Evolutionary conservation across 2,888 invertebrate genomes (phyloP).

Genomic region (Trichogramma dendrolimi): DNA sequence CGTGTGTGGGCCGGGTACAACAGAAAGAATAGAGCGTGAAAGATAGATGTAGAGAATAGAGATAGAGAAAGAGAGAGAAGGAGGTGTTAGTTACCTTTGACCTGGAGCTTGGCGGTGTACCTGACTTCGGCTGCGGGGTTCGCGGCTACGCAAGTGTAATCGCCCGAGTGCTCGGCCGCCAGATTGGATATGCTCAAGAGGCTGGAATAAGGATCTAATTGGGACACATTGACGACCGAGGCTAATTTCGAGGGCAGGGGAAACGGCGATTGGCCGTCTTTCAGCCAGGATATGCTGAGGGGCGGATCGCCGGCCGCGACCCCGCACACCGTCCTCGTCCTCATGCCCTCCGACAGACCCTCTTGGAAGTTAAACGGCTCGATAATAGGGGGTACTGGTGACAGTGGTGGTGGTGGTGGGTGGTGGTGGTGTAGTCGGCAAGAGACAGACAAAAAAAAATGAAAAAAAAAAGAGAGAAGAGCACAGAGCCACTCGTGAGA

Average conservation of each 20-base stretch:
- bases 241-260: slow-evolving; percentile 63
- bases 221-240: slow-evolving; percentile 62
- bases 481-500: slow-evolving; percentile 58
- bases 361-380: slow-evolving; percentile 81
- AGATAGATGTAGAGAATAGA: slow-evolving; percentile 26
- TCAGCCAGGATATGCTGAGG: slow-evolving; percentile 75
- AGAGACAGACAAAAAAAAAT: background rate
- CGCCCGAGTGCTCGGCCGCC: slow-evolving; percentile 70
- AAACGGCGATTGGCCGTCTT: slow-evolving; percentile 64
- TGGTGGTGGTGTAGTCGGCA: no score
- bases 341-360: slow-evolving; percentile 76
- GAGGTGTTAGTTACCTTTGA: slow-evolving; percentile 66
- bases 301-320: slow-evolving; percentile 78
- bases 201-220: slow-evolving; percentile 73
- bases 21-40: slow-evolving; percentile 16
- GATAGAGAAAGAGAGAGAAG: slow-evolving; percentile 30
- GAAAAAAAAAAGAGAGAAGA: slow-evolving; percentile 44
- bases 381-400: slow-evolving; percentile 79
- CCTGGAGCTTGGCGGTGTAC: slow-evolving; percentile 75
- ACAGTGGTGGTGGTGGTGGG: background rate
- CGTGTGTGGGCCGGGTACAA: slow-evolving; percentile 23
- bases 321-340: slow-evolving; percentile 76
- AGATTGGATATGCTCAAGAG: slow-evolving; percentile 74
- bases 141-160: slow-evolving; percentile 74
- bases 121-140: slow-evolving; percentile 76